Conservation (phyloP, 2,113 vertebrate genomes). For the Perccottus glenii region DNA sequence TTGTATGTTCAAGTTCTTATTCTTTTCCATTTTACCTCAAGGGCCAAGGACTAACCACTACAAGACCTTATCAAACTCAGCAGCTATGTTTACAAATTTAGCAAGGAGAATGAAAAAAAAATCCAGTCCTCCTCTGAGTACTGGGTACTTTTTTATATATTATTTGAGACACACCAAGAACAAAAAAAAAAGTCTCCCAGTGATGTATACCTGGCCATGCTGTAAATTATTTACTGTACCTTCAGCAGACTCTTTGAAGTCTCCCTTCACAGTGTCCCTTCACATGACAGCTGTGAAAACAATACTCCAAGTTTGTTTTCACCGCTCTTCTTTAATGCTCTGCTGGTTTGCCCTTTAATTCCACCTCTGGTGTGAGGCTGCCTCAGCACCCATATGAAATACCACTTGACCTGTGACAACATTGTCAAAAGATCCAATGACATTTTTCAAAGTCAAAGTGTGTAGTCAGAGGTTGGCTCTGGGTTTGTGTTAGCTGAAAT, state of each 20-base stretch:
- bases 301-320: constrained; percentile 63
- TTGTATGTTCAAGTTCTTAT: constrained; percentile 46
- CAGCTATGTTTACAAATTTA: constrained; percentile 67
- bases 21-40: constrained; percentile 62
- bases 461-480: constrained; percentile 31
- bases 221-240: constrained; percentile 76
- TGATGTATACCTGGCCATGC: constrained; percentile 49
- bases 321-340: constrained; percentile 60
- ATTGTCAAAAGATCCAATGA: constrained; percentile 48
- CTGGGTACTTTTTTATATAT: constrained; percentile 52
- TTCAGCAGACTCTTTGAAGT: constrained; percentile 49
- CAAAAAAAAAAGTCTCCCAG: constrained; percentile 54
- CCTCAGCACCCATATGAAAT: constrained; percentile 57
- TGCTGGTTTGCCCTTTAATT: constrained; percentile 70
- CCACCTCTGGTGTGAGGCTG: constrained; percentile 58
- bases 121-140: constrained; percentile 57
- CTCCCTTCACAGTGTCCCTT: constrained; percentile 57
- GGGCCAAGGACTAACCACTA: constrained; percentile 49
- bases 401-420: constrained; percentile 60
- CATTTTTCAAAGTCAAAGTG: constrained; percentile 55
- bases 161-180: constrained; percentile 63
- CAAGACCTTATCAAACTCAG: constrained; percentile 66
- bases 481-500: constrained; percentile 43
- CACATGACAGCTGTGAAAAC: constrained; percentile 59
- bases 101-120: constrained; percentile 56